Percentiles rank a stretch among this genome's conserved stretches.
Conservation (phyloP, 2,797 vertebrate species). For the Zalophus californianus region DNA sequence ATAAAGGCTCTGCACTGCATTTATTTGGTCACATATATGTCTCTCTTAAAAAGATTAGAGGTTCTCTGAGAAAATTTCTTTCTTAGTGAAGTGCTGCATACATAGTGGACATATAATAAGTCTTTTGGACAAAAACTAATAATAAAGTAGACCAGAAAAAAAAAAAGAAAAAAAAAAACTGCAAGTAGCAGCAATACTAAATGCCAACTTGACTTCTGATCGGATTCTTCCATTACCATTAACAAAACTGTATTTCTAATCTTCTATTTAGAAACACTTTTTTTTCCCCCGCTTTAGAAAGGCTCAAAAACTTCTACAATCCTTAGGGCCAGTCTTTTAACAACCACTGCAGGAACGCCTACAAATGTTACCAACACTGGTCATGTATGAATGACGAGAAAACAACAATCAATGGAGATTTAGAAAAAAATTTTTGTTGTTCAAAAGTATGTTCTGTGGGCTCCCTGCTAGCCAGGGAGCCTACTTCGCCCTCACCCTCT, state of each 20-base stretch:
- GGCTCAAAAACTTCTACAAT: background rate
- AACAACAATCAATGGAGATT: background rate
- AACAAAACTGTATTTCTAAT: conserved; percentile 15
- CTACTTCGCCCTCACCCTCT: too few species aligned
- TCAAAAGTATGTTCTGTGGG: background rate
- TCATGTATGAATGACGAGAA: background rate
- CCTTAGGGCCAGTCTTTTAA: background rate
- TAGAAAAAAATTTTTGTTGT: background rate
- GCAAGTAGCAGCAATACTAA: background rate
- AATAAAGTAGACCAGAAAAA: background rate
- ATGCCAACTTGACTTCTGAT: background rate
- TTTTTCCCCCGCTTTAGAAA: background rate
- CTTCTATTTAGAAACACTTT: conserved; percentile 34
- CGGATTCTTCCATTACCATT: background rate
- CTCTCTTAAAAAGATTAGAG: background rate
- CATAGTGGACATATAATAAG: background rate
- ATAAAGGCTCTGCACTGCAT: background rate
- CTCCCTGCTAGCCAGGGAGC: too few species aligned
- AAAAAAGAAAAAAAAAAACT: background rate
- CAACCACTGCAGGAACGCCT: background rate
- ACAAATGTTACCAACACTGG: background rate
- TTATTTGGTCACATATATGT: background rate
- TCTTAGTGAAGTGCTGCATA: background rate
- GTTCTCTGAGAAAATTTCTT: background rate
- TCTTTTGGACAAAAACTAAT: conserved; percentile 17